Evolutionary conservation across 2,113 vertebrate genomes (phyloP).

Genomic region (Plotosus lineatus): DNA sequence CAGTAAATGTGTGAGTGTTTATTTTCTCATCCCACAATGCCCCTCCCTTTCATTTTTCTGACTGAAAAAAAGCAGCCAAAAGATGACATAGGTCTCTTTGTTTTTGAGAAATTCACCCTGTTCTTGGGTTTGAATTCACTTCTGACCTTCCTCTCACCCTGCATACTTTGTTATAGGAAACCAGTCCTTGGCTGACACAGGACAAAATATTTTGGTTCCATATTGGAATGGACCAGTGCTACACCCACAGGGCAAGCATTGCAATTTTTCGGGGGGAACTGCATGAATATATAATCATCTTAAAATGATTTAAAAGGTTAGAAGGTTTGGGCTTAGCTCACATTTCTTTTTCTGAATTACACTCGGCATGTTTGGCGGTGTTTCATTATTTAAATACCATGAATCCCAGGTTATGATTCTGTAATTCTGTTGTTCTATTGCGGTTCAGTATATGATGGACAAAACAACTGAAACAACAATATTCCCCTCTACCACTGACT

Average conservation of each 20-base stretch:
- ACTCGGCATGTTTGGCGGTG: not conserved
- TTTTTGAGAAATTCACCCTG: constrained; percentile 17
- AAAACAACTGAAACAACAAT: not conserved
- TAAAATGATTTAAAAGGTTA: not conserved
- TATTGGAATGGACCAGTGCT: not conserved
- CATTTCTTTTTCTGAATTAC: not conserved
- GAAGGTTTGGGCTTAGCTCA: not conserved
- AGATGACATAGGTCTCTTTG: constrained; percentile 24
- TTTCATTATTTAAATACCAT: not conserved
- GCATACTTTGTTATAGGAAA: not conserved
- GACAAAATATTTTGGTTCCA: not conserved
- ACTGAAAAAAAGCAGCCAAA: constrained; percentile 6
- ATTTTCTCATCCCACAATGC: not conserved
- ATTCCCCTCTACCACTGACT: not conserved
- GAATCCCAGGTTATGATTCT: not conserved
- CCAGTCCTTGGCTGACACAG: not conserved
- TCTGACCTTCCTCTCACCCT: constrained; percentile 1
- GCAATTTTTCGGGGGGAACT: not conserved
- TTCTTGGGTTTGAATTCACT: constrained; percentile 10
- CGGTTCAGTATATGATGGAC: not conserved
- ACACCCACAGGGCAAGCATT: constrained; percentile 1
- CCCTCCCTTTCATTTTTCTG: not conserved
- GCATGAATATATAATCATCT: too few relatives aligned
- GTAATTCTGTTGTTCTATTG: not conserved
- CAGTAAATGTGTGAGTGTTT: not conserved